phyloP scores from a whole-genome alignment of 2,113 vertebrate species.

The Drymodes brunneopygia region DNA sequence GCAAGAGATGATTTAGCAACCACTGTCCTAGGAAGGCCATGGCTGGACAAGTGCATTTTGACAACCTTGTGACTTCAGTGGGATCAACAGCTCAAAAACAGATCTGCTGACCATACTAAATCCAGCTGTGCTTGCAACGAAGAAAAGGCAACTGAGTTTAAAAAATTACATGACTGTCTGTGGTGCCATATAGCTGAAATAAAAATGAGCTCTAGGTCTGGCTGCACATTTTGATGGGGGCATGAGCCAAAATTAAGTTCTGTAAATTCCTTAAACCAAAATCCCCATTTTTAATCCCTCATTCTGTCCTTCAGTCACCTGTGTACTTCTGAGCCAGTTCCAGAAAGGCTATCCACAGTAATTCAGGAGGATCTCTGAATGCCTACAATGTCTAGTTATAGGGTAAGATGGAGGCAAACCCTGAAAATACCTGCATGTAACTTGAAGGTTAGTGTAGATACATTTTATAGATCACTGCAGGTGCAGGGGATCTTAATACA shows the following conservation, averaged over 20 bases:
- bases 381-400: neutral
- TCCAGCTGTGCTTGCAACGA: neutral
- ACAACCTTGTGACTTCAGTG: neutral
- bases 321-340: neutral
- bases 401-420: neutral
- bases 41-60: neutral
- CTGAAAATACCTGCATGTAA: neutral
- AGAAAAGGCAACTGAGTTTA: neutral
- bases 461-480: neutral
- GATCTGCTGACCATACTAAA: neutral
- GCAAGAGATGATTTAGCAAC: neutral
- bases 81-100: neutral
- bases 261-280: neutral
- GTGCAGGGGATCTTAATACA: neutral
- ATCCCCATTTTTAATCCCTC: rapidly evolving
- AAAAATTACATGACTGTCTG: neutral
- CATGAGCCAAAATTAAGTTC: neutral
- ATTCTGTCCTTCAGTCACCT: neutral
- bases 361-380: neutral
- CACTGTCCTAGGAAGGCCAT: neutral
- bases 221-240: neutral
- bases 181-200: neutral
- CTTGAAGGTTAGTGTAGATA: neutral
- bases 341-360: neutral
- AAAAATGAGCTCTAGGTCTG: neutral